A percentile compares a stretch with the other conserved stretches of the same genome.
These are phyloP conservation scores for Philaenus spumarius DNA, from an alignment of 1,140 invertebrate genomes.

Conservation along the genomic window DNA sequence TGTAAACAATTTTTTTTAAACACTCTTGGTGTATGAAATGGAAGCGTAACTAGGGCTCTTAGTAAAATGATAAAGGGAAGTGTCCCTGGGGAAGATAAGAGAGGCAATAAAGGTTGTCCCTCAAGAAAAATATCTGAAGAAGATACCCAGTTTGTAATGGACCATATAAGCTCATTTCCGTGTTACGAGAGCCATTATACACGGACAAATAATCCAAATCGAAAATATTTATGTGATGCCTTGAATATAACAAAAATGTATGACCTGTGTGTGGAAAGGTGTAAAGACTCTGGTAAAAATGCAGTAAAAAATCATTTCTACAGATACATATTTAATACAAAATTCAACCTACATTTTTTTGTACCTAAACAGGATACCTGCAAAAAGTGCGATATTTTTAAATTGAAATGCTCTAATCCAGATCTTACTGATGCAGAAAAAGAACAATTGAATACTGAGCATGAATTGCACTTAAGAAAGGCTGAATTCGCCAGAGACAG, in stretches of 20 bases:
- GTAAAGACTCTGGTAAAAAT: background rate
- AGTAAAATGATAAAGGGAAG: background rate
- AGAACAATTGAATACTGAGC: background rate
- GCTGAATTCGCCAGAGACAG: background rate
- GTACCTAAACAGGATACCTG: conserved; percentile 8
- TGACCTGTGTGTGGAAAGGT: conserved; percentile 2
- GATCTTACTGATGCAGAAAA: background rate
- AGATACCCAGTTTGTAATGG: background rate
- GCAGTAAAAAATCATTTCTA: conserved; percentile 2
- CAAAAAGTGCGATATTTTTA: background rate
- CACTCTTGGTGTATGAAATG: too few relatives aligned
- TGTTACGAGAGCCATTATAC: conserved; percentile 7
- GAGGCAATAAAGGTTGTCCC: background rate
- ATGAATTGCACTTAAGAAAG: background rate
- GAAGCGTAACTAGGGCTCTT: background rate
- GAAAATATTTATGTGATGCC: conserved; percentile 6
- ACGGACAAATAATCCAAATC: background rate
- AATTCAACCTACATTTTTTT: conserved; percentile 2
- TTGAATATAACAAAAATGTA: conserved; percentile 7
- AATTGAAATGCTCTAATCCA: background rate
- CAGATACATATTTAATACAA: conserved; percentile 8
- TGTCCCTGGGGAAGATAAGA: background rate
- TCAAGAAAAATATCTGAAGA: background rate
- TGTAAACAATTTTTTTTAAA: too few relatives aligned
- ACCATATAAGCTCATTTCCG: background rate